Base-by-base conservation (phyloP, 2,888 invertebrate genomes). In the Anodontia alba region DNA sequence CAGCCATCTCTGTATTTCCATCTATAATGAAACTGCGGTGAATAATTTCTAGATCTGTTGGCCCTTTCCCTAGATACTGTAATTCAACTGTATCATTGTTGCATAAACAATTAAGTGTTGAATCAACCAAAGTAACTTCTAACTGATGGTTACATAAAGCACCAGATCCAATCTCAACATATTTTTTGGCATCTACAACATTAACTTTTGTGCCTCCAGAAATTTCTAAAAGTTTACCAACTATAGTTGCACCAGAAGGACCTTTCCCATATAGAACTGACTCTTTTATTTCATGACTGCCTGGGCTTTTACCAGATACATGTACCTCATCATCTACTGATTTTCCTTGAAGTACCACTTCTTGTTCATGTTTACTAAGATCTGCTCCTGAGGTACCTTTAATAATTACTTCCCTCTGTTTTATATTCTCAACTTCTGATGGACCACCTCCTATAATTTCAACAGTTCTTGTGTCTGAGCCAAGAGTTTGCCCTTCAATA, bases 141-240 rank as follows among this genome's bases (percentile, higher is more conserved):
- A 85, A 31, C 54, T 72, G 57, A 31, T 73, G 70, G 26, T 69
- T 51, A 80, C 82, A 85, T 31, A 51, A 57, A 3, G 54, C 26
- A 26, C 78, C 76, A 26, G 78, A 29, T 2, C 76, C 81, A 38
- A 85, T 71, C 43, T 82, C 71, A 23, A 85, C 76, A 78, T 71
- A 78, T 38, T 78, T 70, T 23, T 76, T 73, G 67, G 42, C 73
- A 46, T 71, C 57, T 29, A 76, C 49, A 31, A 66, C 43, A 42
- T 51, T 73, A 8, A 76, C 49, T 42, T 43, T 51, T 26, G 57
- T n/a, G 31, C 46, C 57, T 26, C 77, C 81, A 71, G 46, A 26
- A n/a, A 82, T 76, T 67, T 85, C 80, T 43, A 85, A 57, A 38
- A 85, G 74, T 46, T 73, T 42, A 15, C 82, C 85, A 54, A 46